Base-by-base conservation (phyloP, 2,797 vertebrate species). In the Spea hammondii region DNA sequence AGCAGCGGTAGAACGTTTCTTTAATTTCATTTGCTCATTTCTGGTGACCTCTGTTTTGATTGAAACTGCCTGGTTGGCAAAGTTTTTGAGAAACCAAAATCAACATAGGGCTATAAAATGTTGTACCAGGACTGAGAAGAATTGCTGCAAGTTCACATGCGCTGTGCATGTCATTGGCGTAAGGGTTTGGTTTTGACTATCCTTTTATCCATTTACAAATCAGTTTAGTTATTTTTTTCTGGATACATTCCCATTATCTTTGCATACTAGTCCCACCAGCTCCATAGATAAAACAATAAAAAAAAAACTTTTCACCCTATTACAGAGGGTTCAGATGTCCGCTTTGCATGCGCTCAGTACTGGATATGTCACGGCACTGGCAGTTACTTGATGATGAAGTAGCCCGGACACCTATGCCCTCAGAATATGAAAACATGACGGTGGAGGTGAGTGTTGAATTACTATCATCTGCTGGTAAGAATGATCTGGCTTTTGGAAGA, bases 271-370 rank as follows among this genome's bases (percentile, higher is more conserved):
- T 32, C 32, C 32, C 32, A 32, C 32, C 32, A 32, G 32, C 32
- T 32, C 32, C 32, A 32, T 32, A 32, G 32, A 32, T 32, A 32
- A 32, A 32, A 32, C 32, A 32, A 32, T 32, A 32, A 32, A 32
- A 32, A 32, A 32, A 32, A 32, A 32, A 32, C 32, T 32, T 32
- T 32, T 32, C 32, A 32, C 32, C 32, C 48, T 83, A 55, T 74
- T 57, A 49, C 84, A 99, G 97, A 79, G 93, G 89, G 3, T 98
- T 97, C 86, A 91, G 96, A 73, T 99, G 97, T 84, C 97, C 97
- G 0, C 80, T 98, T 70, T 99, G 97, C 84, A 98, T 97, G 95
- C 95, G 94, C 79, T 98, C 96, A 0, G 96, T 91, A 4, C 85
- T 93, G 66, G 86, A 96, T 78, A 98, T 99, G 97, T 87, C 88